Percentiles rank a stretch among this genome's conserved stretches.
Evolutionary conservation across 2,888 invertebrate genomes (phyloP).

Genomic region (Lapara coniferarum): DNA sequence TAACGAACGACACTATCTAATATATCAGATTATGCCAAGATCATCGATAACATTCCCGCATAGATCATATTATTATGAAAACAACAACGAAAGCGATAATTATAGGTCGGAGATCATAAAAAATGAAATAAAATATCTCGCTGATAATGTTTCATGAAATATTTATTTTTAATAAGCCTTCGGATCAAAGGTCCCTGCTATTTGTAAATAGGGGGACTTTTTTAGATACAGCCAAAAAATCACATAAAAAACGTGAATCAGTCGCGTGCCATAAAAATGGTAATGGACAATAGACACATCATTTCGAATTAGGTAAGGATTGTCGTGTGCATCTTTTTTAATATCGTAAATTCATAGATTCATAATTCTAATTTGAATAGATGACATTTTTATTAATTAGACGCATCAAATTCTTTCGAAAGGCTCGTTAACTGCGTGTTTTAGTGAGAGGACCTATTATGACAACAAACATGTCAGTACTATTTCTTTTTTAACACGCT

Average conservation of each 20-base stretch:
- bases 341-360: constrained; percentile 26
- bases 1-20: too few species aligned
- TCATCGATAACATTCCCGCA: not conserved
- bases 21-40: too few species aligned
- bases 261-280: constrained; percentile 58
- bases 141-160: constrained; percentile 72
- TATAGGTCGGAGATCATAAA: not conserved
- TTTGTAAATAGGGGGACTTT: constrained; percentile 76
- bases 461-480: too few species aligned
- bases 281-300: constrained; percentile 42
- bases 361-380: not conserved
- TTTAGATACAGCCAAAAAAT: constrained; percentile 60
- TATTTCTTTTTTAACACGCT: too few species aligned
- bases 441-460: too few species aligned
- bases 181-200: constrained; percentile 81
- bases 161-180: constrained; percentile 82
- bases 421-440: not conserved
- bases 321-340: not conserved
- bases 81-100: not conserved
- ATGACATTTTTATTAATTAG: constrained; percentile 1
- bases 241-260: constrained; percentile 51
- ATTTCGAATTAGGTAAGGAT: constrained; percentile 35
- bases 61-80: not conserved
- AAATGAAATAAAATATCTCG: constrained; percentile 45
- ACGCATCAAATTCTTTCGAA: too few species aligned